These are phyloP conservation scores for Muscicapa adusta DNA, from an alignment of 2,113 vertebrate species.

Conservation along the genomic window DNA sequence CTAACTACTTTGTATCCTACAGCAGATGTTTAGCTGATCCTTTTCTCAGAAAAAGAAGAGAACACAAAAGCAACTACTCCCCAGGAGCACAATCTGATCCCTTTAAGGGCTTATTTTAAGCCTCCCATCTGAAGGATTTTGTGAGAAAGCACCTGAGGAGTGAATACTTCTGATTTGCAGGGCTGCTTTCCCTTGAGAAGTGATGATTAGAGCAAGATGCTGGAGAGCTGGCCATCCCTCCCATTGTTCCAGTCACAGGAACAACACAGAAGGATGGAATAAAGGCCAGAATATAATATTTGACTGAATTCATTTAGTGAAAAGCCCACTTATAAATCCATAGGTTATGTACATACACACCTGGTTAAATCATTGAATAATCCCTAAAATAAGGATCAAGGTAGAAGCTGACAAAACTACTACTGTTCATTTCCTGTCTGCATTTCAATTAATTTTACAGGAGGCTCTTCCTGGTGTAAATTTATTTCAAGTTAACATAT, in stretches of 20 bases:
- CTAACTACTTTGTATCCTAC: background rate
- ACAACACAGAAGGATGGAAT: background rate
- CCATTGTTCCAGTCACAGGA: background rate
- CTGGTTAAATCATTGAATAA: background rate
- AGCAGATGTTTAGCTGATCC: constrained; percentile 35
- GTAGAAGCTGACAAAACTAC: background rate
- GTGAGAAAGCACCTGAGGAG: constrained; percentile 46
- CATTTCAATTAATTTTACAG: background rate
- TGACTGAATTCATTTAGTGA: background rate
- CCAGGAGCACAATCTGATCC: constrained; percentile 6
- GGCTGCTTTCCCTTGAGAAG: constrained; percentile 2
- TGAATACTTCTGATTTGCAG: constrained; percentile 18
- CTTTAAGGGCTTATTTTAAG: constrained; percentile 53
- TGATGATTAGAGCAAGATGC: background rate
- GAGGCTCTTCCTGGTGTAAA: background rate
- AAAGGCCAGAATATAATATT: background rate
- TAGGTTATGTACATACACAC: background rate
- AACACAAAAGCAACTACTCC: background rate
- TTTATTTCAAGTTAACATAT: background rate
- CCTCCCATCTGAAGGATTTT: constrained; percentile 1
- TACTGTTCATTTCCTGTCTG: background rate
- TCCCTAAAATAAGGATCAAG: background rate
- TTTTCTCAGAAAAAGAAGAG: constrained; percentile 26
- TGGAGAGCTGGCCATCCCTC: background rate
- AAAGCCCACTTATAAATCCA: background rate